Conservation (phyloP, 1,140 invertebrate species). For the Diorhabda carinulata region DNA sequence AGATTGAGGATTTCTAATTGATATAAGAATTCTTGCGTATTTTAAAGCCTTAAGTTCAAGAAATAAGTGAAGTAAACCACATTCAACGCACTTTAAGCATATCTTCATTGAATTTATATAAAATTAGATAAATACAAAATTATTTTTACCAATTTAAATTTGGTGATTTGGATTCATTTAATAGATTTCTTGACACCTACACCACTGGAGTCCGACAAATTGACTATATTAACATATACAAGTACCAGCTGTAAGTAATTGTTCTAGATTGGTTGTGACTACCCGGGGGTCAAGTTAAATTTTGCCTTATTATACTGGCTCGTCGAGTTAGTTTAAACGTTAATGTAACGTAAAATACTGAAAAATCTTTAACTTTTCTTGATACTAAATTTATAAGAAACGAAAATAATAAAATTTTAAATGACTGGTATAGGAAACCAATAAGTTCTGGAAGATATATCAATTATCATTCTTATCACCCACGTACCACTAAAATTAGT, state of each 20-base stretch:
- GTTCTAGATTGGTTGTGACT: conserved; percentile 12
- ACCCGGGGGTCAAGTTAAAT: conserved; percentile 14
- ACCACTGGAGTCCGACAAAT: conserved; percentile 7
- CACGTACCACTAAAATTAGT: too few species aligned
- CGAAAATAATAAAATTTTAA: too few species aligned
- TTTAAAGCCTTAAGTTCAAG: background rate
- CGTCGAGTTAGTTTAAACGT: background rate
- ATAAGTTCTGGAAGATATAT: too few species aligned
- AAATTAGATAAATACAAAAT: background rate
- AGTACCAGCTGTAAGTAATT: conserved; percentile 15
- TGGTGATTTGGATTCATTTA: background rate
- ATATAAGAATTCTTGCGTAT: background rate
- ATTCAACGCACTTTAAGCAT: background rate
- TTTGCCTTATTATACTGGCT: conserved; percentile 9
- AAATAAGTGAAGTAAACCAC: background rate
- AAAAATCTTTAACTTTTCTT: too few species aligned
- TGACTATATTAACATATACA: conserved; percentile 10
- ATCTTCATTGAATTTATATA: background rate
- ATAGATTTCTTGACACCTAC: background rate
- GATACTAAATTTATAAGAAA: too few species aligned
- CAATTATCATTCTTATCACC: too few species aligned
- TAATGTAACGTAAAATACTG: too few species aligned
- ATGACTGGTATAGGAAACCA: too few species aligned
- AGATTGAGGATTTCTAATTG: background rate
- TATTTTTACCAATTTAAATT: background rate